These are phyloP conservation scores for Thereva unica DNA, from an alignment of 2,888 invertebrate species.

Conservation along the genomic window DNA sequence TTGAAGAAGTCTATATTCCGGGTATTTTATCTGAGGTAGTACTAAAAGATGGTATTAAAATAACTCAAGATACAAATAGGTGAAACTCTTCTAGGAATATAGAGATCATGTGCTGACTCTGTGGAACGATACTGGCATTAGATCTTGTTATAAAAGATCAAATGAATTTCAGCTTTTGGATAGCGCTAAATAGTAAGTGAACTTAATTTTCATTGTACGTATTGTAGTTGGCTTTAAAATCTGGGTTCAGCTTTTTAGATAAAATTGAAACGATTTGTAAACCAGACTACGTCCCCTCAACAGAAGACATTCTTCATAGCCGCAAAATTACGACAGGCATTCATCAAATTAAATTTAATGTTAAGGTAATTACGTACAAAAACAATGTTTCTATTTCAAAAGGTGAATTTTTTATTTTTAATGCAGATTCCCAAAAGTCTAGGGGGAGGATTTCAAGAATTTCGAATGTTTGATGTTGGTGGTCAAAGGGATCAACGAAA, in stretches of 20 bases:
- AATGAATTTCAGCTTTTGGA: constrained; percentile 81
- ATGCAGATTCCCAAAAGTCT: constrained; percentile 66
- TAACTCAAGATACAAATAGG: background rate
- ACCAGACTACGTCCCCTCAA: constrained; percentile 70
- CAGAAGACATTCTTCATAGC: constrained; percentile 77
- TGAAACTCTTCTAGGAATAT: constrained; percentile 64
- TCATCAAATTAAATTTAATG: constrained; percentile 74
- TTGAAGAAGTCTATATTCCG: constrained; percentile 61
- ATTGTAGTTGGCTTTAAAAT: constrained; percentile 15
- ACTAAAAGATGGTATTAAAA: constrained; percentile 29
- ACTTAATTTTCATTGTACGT: constrained; percentile 10
- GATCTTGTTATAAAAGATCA: constrained; percentile 69
- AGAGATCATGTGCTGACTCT: constrained; percentile 68
- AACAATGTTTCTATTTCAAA: background rate
- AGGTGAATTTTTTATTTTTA: constrained; percentile 8
- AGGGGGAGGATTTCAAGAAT: constrained; percentile 72
- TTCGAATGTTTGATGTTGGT: constrained; percentile 84
- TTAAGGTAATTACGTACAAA: constrained; percentile 59
- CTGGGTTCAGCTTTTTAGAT: constrained; percentile 69
- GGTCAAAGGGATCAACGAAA: constrained; percentile 80
- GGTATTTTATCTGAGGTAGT: constrained; percentile 63
- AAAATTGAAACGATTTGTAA: constrained; percentile 68
- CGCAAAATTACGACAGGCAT: constrained; percentile 75
- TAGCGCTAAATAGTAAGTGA: constrained; percentile 79
- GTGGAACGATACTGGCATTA: constrained; percentile 74